Conservation (phyloP, 2,113 vertebrate genomes). For the Macroglossus sobrinus region DNA sequence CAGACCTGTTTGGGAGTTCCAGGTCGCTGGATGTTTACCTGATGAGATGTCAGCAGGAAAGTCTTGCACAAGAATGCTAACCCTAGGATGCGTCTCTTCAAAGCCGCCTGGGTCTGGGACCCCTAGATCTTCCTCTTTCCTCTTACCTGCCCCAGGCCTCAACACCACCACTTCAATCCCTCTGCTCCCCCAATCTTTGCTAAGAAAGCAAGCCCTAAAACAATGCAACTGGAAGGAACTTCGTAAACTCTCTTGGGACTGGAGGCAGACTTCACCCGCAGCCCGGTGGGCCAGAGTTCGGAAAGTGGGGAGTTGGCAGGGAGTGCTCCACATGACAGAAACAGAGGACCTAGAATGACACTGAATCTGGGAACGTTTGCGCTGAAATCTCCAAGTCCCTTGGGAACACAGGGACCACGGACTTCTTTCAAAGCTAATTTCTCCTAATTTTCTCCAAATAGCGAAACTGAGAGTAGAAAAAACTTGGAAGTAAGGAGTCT, state of each 20-base stretch:
- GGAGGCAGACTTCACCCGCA: background rate
- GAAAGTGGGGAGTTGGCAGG: background rate
- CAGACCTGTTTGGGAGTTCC: background rate
- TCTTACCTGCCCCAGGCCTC: background rate
- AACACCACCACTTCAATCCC: background rate
- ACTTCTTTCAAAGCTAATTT: background rate
- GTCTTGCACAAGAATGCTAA: too few species aligned
- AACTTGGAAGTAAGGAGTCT: background rate
- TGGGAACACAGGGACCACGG: background rate
- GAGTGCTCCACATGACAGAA: background rate
- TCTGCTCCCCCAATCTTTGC: background rate
- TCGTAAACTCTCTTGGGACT: rapidly evolving
- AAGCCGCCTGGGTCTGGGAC: background rate
- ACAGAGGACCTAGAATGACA: background rate
- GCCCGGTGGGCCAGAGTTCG: background rate
- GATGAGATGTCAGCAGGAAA: background rate
- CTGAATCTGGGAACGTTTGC: background rate
- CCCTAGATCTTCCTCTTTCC: too few species aligned
- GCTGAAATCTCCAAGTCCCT: background rate
- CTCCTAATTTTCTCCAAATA: background rate
- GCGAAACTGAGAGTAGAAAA: background rate
- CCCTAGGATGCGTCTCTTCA: background rate
- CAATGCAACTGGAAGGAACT: background rate
- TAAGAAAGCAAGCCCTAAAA: background rate
- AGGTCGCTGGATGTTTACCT: background rate